These are phyloP conservation scores for Apus apus DNA, from an alignment of 2,113 vertebrate genomes.

Conservation along the genomic window DNA sequence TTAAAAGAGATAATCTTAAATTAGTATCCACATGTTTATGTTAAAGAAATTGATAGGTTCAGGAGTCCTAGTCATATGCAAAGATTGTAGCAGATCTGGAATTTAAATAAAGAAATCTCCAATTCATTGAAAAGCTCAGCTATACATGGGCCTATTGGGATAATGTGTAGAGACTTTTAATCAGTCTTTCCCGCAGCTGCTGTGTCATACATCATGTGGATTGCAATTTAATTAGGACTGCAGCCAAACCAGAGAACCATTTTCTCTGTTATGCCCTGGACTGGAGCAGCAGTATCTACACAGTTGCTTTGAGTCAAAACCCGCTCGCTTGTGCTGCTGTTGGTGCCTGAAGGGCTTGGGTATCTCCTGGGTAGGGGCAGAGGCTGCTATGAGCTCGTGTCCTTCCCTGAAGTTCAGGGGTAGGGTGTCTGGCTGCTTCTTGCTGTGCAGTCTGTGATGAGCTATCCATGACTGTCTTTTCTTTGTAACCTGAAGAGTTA, in stretches of 20 bases:
- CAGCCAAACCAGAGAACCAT: neutral
- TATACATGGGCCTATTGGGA: neutral
- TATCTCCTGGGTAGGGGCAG: neutral
- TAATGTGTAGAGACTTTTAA: neutral
- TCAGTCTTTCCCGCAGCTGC: neutral
- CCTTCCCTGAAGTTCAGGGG: neutral
- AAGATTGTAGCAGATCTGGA: neutral
- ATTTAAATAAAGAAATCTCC: neutral
- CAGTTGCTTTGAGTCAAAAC: rapidly evolving
- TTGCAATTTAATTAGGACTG: neutral
- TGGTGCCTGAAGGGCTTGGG: neutral
- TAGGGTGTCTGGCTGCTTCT: neutral
- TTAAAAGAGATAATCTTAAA: neutral
- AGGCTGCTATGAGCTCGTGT: rapidly evolving
- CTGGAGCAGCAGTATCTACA: neutral
- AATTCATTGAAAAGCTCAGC: neutral
- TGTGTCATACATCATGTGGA: neutral
- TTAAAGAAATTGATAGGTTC: neutral
- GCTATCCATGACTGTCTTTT: neutral
- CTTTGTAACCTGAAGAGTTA: neutral
- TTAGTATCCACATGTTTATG: neutral
- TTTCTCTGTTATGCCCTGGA: neutral
- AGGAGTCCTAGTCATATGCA: neutral
- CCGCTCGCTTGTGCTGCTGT: rapidly evolving
- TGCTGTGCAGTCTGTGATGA: neutral